Percentiles rank a stretch among this genome's conserved stretches.
phyloP scores from a whole-genome alignment of 2,888 invertebrate genomes.

The Microctonus aethiopoides region DNA sequence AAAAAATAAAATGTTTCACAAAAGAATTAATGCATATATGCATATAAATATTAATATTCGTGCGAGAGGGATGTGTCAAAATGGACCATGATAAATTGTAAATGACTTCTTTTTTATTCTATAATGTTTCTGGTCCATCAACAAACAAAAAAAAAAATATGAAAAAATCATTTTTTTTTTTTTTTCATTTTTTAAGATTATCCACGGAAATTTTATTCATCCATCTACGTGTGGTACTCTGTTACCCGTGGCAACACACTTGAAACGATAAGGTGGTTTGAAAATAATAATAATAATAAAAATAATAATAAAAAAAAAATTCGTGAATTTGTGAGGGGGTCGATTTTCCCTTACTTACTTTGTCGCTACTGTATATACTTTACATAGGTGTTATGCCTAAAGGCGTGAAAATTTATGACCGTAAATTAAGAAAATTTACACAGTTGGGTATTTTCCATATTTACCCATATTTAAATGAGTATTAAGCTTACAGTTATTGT shows the following conservation, averaged over 20 bases:
- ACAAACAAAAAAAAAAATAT: too few species aligned
- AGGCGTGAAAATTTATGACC: neutral
- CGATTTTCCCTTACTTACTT: neutral
- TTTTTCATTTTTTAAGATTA: neutral
- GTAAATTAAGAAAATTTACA: slow-evolving; percentile 16
- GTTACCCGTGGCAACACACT: neutral
- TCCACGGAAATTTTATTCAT: neutral
- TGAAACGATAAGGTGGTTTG: neutral
- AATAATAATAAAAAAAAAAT: neutral
- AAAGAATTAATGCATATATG: neutral
- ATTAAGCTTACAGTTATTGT: slow-evolving; percentile 11
- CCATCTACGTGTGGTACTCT: neutral
- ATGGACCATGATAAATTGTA: neutral
- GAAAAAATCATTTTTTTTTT: neutral
- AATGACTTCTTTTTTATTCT: neutral
- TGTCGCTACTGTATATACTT: neutral
- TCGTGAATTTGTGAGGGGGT: neutral
- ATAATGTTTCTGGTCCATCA: neutral
- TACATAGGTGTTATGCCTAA: neutral
- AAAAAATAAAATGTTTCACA: neutral
- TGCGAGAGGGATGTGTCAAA: neutral
- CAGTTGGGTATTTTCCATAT: slow-evolving; percentile 17
- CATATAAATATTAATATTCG: neutral
- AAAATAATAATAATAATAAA: neutral
- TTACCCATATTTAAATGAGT: slow-evolving; percentile 17